Conservation (phyloP, 2,113 vertebrate genomes). For the Grus americana region DNA sequence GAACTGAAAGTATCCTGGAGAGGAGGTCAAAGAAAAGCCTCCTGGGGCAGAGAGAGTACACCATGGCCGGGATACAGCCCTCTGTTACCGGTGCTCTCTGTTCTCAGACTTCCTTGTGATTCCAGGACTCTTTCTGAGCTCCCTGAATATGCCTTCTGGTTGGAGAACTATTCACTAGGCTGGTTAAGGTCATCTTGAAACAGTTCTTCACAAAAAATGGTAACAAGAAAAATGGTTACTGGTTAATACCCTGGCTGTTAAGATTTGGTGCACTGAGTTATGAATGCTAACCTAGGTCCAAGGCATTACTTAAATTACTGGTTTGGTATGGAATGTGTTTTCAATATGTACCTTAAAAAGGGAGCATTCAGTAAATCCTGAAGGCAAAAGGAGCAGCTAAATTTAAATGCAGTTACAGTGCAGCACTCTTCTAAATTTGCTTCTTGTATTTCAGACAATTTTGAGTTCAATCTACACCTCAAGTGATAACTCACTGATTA, state of each 20-base stretch:
- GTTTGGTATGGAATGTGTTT: not conserved
- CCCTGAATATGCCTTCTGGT: not conserved
- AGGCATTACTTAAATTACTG: not conserved
- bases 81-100: not conserved
- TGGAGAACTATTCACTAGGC: not conserved
- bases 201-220: not conserved
- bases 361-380: not conserved
- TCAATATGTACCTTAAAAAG: not conserved
- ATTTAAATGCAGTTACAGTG: slow-evolving; percentile 1
- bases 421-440: slow-evolving; percentile 2
- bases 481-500: slow-evolving; percentile 31
- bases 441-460: not conserved
- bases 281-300: not conserved
- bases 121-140: not conserved
- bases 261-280: not conserved
- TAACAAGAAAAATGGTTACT: not conserved
- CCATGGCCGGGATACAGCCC: not conserved
- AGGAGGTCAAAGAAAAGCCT: not conserved
- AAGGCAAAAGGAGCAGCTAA: not conserved
- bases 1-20: not conserved
- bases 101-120: not conserved
- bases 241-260: not conserved
- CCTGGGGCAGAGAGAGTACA: not conserved
- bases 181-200: not conserved
- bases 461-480: not conserved